These are phyloP conservation scores for Montipora capitata DNA, from an alignment of 92 coral and sea anemone species.

Conservation along the genomic window DNA sequence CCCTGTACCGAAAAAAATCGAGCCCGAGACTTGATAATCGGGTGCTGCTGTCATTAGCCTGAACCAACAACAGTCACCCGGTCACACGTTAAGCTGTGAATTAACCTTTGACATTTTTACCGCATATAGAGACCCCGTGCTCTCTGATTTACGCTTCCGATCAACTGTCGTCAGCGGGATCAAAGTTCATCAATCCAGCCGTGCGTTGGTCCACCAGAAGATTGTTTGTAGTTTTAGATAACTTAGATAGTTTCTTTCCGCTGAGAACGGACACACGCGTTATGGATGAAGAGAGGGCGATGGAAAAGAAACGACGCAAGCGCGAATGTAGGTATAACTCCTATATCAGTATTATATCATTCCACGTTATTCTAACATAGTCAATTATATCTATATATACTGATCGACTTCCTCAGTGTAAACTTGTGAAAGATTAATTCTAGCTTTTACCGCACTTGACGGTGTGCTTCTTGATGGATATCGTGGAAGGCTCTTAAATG, in stretches of 20 bases:
- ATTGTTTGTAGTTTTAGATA: no score
- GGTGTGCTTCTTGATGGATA: background rate
- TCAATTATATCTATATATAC: background rate
- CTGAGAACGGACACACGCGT: background rate
- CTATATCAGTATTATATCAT: no score
- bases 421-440: background rate
- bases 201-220: background rate
- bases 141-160: background rate
- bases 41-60: background rate
- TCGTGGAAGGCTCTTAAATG: background rate
- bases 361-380: no score
- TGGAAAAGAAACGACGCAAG: background rate
- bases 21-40: conserved; percentile 1
- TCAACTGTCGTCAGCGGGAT: background rate
- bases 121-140: background rate
- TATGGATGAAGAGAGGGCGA: background rate
- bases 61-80: background rate
- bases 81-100: background rate
- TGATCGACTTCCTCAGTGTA: conserved; percentile 6
- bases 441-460: background rate
- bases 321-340: background rate
- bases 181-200: background rate
- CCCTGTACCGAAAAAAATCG: conserved; percentile 9
- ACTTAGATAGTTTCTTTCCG: background rate
- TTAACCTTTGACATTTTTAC: background rate